Base-by-base conservation (phyloP, 2,888 invertebrate species). In the Dasypolia templi region DNA sequence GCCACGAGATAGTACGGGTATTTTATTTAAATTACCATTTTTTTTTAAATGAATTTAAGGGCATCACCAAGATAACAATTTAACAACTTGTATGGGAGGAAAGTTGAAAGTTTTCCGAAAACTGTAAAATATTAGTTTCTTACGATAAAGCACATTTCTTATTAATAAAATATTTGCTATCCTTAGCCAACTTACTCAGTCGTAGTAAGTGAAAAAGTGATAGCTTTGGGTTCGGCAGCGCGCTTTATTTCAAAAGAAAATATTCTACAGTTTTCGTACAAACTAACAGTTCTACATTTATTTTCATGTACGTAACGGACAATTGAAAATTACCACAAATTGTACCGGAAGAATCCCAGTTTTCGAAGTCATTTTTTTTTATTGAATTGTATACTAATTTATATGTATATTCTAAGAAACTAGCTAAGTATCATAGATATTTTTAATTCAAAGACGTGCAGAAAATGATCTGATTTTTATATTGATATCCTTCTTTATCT, bases 1-100 rank as follows among this genome's bases (percentile, higher is more conserved):
- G 94, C 94, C 95, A 95, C 95, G 92, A 92, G 80, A 88, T 79
- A 91, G 94, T 95, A 95, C 95, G 95, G 95, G 95, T 95, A 95
- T 93, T 89, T 89, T 89, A 89, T 89, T 88, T 89, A 89, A 90
- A 91, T 89, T 89, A 90, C 90, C 87, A 89, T 86, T 85, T 85
- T 87, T 88, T 78, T 83, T 83, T 82, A 84, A 77, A 85, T 85
- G 84, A 72, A 85, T 83, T 76, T 58, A 81, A 75, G 83, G 84
- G 84, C 68, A 72, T 58, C 53, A 71, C 73, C 68, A 72, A 61
- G 69, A 62, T 78, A 70, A 35, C 66, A 71, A 75, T 79, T 87
- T 79, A 59, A 49, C 61, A 64, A 65, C 77, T 66, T 63, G 14
- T 56, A 53, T 53, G 3, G 17, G 44, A 29, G 5, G 44, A 26